Conservation (phyloP, 2,113 vertebrate genomes). For the Rhombomys opimus region DNA sequence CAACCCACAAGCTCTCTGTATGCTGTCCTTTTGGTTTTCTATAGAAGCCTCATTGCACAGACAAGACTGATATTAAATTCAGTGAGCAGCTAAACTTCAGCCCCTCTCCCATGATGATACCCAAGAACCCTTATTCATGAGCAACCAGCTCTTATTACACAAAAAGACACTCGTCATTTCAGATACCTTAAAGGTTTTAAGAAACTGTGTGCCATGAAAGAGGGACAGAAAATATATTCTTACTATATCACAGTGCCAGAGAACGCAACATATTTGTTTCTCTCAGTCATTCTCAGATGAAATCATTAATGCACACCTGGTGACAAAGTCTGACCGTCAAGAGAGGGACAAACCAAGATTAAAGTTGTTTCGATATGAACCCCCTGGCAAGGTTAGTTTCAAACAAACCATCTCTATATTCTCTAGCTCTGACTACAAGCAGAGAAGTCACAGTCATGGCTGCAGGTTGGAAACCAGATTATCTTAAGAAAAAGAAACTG, state of each 20-base stretch:
- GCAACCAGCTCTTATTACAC: not conserved
- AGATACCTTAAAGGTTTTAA: not conserved
- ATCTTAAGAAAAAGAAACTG: not conserved
- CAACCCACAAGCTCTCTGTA: not conserved
- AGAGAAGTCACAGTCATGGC: not conserved
- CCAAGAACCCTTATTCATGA: not conserved
- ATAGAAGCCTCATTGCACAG: not conserved
- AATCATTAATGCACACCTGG: not conserved
- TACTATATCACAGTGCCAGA: not conserved
- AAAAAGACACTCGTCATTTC: not conserved
- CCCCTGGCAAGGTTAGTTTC: not conserved
- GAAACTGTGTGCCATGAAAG: not conserved
- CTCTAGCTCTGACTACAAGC: not conserved
- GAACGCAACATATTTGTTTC: not conserved
- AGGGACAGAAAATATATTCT: not conserved
- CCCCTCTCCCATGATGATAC: not conserved
- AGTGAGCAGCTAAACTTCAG: not conserved
- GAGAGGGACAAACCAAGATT: not conserved
- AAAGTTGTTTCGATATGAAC: not conserved
- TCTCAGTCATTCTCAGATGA: not conserved
- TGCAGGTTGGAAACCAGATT: not conserved
- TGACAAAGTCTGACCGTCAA: not conserved
- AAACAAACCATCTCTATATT: not conserved
- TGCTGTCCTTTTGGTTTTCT: not conserved
- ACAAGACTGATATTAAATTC: not conserved